A percentile compares a stretch with the other conserved stretches of the same genome.
phyloP scores from a whole-genome alignment of 23 tunicate species.

The Oikopleura albicans region DNA sequence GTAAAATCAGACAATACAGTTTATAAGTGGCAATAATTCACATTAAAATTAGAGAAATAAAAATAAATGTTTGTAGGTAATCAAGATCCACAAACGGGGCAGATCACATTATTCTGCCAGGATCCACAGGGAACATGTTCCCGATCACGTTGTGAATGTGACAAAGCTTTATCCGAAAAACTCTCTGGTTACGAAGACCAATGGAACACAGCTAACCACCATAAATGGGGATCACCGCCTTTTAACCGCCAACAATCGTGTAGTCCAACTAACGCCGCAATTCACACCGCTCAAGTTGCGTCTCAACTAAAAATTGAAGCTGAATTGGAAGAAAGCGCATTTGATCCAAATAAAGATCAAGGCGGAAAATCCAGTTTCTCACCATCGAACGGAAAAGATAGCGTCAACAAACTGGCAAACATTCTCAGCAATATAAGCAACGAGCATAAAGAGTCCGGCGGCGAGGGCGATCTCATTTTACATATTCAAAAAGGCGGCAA shows the following conservation, averaged over 20 bases:
- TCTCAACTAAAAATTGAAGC: neutral
- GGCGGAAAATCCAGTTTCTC: neutral
- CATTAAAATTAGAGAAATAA: too few relatives aligned
- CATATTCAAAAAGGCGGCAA: neutral
- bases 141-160: slow-evolving; percentile 15
- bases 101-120: neutral
- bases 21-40: too few relatives aligned
- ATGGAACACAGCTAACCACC: neutral
- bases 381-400: neutral
- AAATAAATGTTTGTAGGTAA: neutral
- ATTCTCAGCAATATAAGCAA: neutral
- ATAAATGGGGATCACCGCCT: neutral
- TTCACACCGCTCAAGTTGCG: neutral
- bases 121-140: slow-evolving; percentile 8
- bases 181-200: neutral
- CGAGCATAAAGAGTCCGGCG: neutral
- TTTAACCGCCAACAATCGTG: neutral
- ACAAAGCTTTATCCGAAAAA: neutral
- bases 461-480: neutral
- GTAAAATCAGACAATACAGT: too few relatives aligned
- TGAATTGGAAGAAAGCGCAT: neutral
- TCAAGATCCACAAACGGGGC: neutral
- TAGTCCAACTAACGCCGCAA: neutral
- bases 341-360: neutral
- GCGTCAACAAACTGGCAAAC: neutral